phyloP scores from a whole-genome alignment of 37 sponge, comb jelly and placozoan species.

The Crambe crambe region DNA sequence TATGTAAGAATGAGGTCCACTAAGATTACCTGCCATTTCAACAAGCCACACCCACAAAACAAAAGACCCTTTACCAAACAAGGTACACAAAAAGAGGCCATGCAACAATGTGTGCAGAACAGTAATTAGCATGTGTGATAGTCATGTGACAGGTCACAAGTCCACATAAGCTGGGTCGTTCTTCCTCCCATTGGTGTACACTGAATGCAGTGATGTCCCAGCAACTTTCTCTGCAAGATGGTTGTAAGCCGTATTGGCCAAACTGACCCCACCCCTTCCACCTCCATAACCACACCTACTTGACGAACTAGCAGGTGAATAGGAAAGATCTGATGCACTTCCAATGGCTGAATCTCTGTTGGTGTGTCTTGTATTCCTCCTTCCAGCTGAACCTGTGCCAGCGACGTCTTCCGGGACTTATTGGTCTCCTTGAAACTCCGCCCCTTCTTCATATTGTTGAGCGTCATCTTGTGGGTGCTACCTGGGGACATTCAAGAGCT shows the following conservation, averaged over 20 bases:
- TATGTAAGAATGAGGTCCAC: no score
- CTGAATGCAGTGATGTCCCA: not conserved
- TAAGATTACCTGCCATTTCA: no score
- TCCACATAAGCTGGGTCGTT: conserved; percentile 2
- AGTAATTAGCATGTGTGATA: no score
- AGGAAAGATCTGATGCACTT: not conserved
- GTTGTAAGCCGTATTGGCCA: conserved; percentile 10
- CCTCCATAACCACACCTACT: not conserved
- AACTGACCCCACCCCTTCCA: not conserved
- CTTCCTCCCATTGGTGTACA: not conserved
- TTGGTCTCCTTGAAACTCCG: not conserved
- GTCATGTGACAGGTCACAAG: not conserved
- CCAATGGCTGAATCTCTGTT: conserved; percentile 10
- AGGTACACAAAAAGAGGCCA: no score
- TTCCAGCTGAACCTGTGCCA: conserved; percentile 4
- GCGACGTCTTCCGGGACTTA: not conserved
- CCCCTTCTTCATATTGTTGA: not conserved
- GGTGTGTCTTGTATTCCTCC: not conserved
- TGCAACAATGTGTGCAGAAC: no score
- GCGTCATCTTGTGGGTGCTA: not conserved
- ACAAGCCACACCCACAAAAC: no score
- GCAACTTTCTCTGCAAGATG: not conserved
- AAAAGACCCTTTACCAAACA: no score
- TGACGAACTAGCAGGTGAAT: not conserved
- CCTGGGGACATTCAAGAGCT: no score